Conservation (phyloP, 2,888 invertebrate genomes). For the Lissonota sp. region DNA sequence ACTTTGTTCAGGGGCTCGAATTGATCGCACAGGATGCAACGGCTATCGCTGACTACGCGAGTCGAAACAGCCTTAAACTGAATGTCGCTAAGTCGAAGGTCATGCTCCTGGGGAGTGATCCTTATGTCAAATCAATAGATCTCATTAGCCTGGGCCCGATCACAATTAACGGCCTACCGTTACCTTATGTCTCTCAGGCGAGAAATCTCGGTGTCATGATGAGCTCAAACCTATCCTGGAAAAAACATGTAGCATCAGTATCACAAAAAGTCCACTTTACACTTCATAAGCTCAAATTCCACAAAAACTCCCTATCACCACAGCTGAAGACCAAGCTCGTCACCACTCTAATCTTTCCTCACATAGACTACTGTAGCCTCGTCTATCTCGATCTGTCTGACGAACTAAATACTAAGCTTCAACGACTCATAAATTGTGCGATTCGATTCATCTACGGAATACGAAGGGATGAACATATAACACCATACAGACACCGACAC, state of each 20-base stretch:
- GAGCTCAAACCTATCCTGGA: conserved; percentile 11
- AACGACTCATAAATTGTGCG: neutral
- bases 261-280: neutral
- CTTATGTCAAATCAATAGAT: neutral
- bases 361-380: conserved; percentile 18
- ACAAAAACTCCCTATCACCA: neutral
- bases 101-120: conserved; percentile 27
- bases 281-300: conserved; percentile 4
- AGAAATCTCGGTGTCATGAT: conserved; percentile 26
- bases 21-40: neutral
- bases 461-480: too few species aligned
- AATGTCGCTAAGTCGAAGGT: conserved; percentile 22
- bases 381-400: neutral
- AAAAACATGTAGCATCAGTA: conserved; percentile 6
- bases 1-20: neutral
- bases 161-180: neutral
- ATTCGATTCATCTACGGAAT: too few species aligned
- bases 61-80: neutral
- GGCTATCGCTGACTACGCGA: neutral
- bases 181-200: neutral
- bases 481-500: too few species aligned
- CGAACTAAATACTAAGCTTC: too few species aligned
- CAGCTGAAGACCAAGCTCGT: neutral
- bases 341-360: neutral
- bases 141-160: neutral